Base-by-base conservation (phyloP, 1,140 invertebrate genomes). In the Drosophila lacteicornis region DNA sequence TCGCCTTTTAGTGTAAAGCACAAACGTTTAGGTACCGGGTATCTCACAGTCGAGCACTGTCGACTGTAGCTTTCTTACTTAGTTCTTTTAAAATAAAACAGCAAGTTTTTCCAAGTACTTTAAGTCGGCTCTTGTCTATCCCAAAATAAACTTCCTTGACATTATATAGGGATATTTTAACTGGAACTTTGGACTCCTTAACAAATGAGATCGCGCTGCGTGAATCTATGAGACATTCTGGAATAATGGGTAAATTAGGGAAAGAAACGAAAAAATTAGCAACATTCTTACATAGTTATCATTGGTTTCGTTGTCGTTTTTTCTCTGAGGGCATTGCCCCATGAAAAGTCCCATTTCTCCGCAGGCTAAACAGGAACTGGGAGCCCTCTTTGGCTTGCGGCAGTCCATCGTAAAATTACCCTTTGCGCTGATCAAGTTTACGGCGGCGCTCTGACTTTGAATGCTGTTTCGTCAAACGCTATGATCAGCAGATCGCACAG, bases 171-270 rank as follows among this genome's bases (percentile, higher is more conserved):
- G 11, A 3, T 22, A 13, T 22, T 47, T 19, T 12, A 47, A 12
- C 9, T 3, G 45, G 11, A 12, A 22, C 17, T 47, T 13, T 22
- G 9, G 45, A n/a, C 2, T 40, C 12, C 5, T 40, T 57, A 7
- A 57, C 9, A 15, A 50, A 27, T 5, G 47, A 50, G 25, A 50
- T 50, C 4, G 8, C 47, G 22, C 22, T 49, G 3, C 47, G 22
- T 2, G 53, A 40, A 19, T 69, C 59, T 53, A 62, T 42, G 38
- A 53, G 38, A 38, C 47, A 65, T 58, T 36, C 49, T 70, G 19
- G 30, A 65, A 70, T 65, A 0, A 63, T 51, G 3, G 22, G 7
- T 49, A 4, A n/a, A 27, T 25, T 50, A 27, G 8, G 5, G 27
- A 27, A 27, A 27, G 27, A 27, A 27, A 27, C 8, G 25, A 30